Evolutionary conservation across 2,113 vertebrate genomes (phyloP).

Genomic region (Beaufortia kweichowensis): DNA sequence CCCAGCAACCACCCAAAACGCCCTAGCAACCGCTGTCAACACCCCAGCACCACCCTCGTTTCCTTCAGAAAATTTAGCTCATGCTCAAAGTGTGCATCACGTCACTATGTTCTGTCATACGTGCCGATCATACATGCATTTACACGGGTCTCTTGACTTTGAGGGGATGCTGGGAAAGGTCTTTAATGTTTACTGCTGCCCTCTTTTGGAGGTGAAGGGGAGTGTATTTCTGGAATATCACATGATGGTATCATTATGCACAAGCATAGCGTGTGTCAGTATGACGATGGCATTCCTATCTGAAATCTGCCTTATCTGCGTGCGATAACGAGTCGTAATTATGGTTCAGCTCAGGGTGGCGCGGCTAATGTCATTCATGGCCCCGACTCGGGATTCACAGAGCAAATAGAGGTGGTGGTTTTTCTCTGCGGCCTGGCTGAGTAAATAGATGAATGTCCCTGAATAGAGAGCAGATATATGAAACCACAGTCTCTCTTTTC

Average conservation of each 20-base stretch:
- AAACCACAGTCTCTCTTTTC: constrained; percentile 60
- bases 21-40: neutral
- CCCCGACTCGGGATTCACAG: constrained; percentile 49
- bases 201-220: constrained; percentile 60
- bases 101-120: too few species aligned
- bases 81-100: neutral
- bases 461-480: constrained; percentile 59
- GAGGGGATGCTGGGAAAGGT: neutral
- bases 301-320: constrained; percentile 71
- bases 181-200: constrained; percentile 48
- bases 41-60: neutral
- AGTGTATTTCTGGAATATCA: constrained; percentile 44
- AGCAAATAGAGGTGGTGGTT: constrained; percentile 50
- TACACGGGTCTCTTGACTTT: neutral
- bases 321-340: constrained; percentile 68
- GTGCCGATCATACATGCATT: too few species aligned
- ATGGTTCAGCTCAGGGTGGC: constrained; percentile 63
- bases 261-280: constrained; percentile 39
- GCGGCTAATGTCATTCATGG: constrained; percentile 62
- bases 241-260: constrained; percentile 2
- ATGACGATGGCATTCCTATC: constrained; percentile 67
- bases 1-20: too few species aligned
- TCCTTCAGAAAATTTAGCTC: neutral
- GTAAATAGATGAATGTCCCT: constrained; percentile 52
- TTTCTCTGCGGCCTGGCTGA: constrained; percentile 50